phyloP scores from a whole-genome alignment of 2,797 vertebrate genomes.

The Alosa sapidissima region DNA sequence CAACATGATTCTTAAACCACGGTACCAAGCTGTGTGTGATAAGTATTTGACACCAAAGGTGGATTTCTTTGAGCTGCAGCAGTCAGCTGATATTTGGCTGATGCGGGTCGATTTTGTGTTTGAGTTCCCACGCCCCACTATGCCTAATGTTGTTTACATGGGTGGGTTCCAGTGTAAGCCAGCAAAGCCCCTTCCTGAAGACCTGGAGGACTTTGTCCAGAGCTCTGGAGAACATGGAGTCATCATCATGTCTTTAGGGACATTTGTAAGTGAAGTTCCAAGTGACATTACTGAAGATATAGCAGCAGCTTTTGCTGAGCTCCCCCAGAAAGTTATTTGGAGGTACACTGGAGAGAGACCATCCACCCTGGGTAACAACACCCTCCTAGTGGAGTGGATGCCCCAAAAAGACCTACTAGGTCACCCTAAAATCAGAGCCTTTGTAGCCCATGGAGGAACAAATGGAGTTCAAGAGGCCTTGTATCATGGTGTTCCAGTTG shows the following conservation, averaged over 20 bases:
- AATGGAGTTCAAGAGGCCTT: constrained; percentile 45
- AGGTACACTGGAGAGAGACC: constrained; percentile 41
- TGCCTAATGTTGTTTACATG: constrained; percentile 57
- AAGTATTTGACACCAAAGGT: constrained; percentile 37
- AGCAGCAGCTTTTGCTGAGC: constrained; percentile 44
- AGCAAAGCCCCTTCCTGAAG: constrained; percentile 41
- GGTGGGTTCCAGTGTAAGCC: constrained; percentile 54
- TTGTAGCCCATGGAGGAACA: constrained; percentile 46
- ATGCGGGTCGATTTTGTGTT: constrained; percentile 60
- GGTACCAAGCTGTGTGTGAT: constrained; percentile 44
- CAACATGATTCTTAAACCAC: constrained; percentile 5
- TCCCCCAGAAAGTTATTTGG: constrained; percentile 47
- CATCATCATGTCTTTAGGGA: constrained; percentile 57
- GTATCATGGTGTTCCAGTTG: constrained; percentile 40
- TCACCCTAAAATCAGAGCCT: constrained; percentile 43
- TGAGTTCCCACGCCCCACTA: constrained; percentile 54
- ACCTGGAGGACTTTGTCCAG: constrained; percentile 47
- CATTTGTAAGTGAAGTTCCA: constrained; percentile 38
- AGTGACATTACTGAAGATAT: constrained; percentile 41
- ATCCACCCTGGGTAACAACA: constrained; percentile 44
- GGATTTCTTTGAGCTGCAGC: constrained; percentile 27
- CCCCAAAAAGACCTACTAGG: constrained; percentile 48
- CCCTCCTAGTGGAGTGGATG: constrained; percentile 48
- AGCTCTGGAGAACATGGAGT: constrained; percentile 47
- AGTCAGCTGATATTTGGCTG: constrained; percentile 53